phyloP scores from a whole-genome alignment of 2,888 invertebrate species.

The Scaptomyza polygonia region DNA sequence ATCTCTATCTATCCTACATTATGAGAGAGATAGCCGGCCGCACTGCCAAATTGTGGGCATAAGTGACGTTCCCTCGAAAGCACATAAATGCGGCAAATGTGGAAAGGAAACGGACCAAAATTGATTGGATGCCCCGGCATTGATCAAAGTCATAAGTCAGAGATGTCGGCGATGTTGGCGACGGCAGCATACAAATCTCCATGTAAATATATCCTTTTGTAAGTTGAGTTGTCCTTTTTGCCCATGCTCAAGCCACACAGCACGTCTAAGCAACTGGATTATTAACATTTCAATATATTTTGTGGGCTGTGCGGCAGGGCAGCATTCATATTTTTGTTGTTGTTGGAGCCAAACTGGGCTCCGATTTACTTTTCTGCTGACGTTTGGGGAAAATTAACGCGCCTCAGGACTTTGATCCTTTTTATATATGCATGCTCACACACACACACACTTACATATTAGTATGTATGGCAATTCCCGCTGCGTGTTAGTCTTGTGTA shows the following conservation, averaged over 20 bases:
- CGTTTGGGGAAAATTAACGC: slow-evolving; percentile 74
- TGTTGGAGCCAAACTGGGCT: slow-evolving; percentile 40
- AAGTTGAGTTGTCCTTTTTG: slow-evolving; percentile 69
- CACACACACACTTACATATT: slow-evolving; percentile 19
- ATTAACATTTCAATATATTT: slow-evolving; percentile 81
- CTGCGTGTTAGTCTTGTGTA: slow-evolving; percentile 64
- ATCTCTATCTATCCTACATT: slow-evolving; percentile 19
- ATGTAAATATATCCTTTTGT: slow-evolving; percentile 78
- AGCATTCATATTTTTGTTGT: slow-evolving; percentile 59
- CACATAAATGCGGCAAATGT: slow-evolving; percentile 64
- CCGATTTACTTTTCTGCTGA: slow-evolving; percentile 76
- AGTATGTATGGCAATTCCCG: slow-evolving; percentile 47
- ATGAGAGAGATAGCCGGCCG: slow-evolving; percentile 64
- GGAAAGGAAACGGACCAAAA: slow-evolving; percentile 41
- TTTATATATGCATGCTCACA: slow-evolving; percentile 24
- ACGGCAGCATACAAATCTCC: slow-evolving; percentile 73
- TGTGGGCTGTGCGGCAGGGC: slow-evolving; percentile 43
- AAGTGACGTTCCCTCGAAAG: slow-evolving; percentile 72
- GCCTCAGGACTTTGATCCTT: slow-evolving; percentile 76
- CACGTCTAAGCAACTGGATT: slow-evolving; percentile 79
- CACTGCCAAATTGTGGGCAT: slow-evolving; percentile 77
- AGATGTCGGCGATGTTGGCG: slow-evolving; percentile 17
- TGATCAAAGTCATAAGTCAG: slow-evolving; percentile 82
- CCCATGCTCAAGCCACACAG: slow-evolving; percentile 35
- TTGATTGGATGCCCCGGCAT: slow-evolving; percentile 63